phyloP scores from a whole-genome alignment of 2,113 vertebrate genomes.

The Semicossyphus pulcher region DNA sequence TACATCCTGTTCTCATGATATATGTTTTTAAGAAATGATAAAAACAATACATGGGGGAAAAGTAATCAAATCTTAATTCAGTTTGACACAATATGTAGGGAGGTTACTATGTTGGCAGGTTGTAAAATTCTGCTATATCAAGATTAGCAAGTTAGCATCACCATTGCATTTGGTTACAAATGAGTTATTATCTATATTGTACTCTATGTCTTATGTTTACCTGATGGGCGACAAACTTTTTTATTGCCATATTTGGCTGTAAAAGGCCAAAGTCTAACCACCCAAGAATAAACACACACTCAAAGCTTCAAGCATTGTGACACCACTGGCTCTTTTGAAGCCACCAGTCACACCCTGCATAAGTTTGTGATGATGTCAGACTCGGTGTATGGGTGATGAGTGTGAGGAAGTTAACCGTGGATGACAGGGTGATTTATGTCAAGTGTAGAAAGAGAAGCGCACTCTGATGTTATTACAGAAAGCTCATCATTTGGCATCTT shows the following conservation, averaged over 20 bases:
- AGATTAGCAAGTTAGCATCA: no score
- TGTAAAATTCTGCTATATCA: no score
- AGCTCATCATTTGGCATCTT: constrained; percentile 32
- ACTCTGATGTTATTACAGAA: constrained; percentile 18
- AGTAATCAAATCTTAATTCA: no score
- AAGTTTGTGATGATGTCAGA: constrained; percentile 39
- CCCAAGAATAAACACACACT: constrained; percentile 40
- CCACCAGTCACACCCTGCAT: constrained; percentile 45
- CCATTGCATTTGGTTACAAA: neutral
- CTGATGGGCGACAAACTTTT: no score
- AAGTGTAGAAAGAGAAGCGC: neutral
- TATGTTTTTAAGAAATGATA: no score
- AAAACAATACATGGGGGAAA: no score
- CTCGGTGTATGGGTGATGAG: constrained; percentile 6
- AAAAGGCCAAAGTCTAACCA: constrained; percentile 19
- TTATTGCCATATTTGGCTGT: neutral
- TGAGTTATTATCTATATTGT: neutral
- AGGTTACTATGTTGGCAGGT: no score
- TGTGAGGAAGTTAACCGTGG: neutral
- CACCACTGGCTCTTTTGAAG: constrained; percentile 17
- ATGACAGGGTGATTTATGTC: neutral
- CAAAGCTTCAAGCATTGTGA: constrained; percentile 6
- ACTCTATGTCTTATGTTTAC: no score
- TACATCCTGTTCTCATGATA: no score
- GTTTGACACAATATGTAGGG: no score